Evolutionary conservation across 1,140 invertebrate species (phyloP), one percentile per base, ranked within the genome.

Genomic region (Drosophila micromelanica): DNA sequence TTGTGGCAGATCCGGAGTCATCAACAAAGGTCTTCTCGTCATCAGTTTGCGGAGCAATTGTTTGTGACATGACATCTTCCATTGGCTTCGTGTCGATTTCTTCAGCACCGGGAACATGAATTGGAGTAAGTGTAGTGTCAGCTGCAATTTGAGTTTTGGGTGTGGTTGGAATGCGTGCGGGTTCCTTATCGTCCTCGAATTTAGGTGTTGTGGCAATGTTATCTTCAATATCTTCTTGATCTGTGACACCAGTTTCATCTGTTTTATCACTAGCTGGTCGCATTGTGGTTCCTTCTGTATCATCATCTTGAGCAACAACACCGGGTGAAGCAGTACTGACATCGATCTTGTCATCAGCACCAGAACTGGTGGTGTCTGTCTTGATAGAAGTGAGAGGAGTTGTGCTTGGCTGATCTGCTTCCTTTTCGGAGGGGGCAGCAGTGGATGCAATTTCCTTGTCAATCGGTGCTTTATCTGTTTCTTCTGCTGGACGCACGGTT

Each of bases 11-110:
- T 52, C 78, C 72, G 4, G 48, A 37, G n/a, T 57, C 77, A 12
- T 77, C 38, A 43, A 64, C 7, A 7, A 40, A 7, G 12, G 30
- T 56, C 45, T 61, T 61, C 23, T 70, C 68, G 30, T 51, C 57
- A 20, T 61, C 62, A 30, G 38, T 32, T 23, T 70, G 68, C 0
- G 82, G 78, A 17, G 68, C 45, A 60, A 71, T 37, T 30, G 82
- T 87, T 61, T 90, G 84, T 8, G 79, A 90, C 61, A 69, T 48
- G 9, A 56, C 60, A n/a, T 77, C 84, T 2, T 80, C 82, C 52
- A 79, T 69, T 2, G 84, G 82, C 56, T 87, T 89, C 2, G 61
- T 73, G 8, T 76, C 76, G 13, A 71, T 46, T 8, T 87, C 85
- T 51, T 74, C 67, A 46, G 80, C 64, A 57, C 32, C 23, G 37